phyloP scores from a whole-genome alignment of 2,888 invertebrate species.

The Rhyacophila evoluta region DNA sequence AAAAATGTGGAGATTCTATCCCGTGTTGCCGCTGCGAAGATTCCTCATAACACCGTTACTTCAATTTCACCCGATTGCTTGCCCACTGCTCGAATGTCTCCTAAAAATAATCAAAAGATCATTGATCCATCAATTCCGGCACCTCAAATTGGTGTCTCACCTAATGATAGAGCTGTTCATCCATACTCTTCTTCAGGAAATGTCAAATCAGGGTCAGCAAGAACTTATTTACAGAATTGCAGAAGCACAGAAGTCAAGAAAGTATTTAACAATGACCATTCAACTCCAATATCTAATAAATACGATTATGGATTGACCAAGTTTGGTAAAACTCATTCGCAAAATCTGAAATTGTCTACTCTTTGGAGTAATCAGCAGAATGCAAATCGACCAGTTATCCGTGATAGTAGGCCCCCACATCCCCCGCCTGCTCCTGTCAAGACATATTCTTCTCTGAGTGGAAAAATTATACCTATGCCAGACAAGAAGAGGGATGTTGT shows the following conservation, averaged over 20 bases:
- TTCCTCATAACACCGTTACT: neutral
- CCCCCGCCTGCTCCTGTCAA: neutral
- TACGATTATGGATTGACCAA: neutral
- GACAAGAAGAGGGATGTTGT: neutral
- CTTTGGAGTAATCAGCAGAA: neutral
- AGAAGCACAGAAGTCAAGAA: slow-evolving; percentile 10
- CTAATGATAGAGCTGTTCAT: neutral
- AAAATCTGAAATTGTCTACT: neutral
- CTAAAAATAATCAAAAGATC: neutral
- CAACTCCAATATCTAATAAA: neutral
- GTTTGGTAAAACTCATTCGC: neutral
- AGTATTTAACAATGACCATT: neutral
- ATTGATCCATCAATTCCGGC: neutral
- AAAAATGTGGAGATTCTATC: neutral
- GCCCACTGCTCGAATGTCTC: neutral
- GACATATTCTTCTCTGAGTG: neutral
- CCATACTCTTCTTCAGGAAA: neutral
- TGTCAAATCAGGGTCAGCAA: neutral
- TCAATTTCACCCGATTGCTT: neutral
- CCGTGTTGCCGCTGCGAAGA: neutral
- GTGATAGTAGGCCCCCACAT: neutral
- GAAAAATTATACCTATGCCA: neutral
- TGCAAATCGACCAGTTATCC: neutral
- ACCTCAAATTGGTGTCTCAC: neutral
- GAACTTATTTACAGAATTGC: neutral